Percentiles rank a stretch among this genome's conserved stretches.
phyloP scores from a whole-genome alignment of 2,888 invertebrate genomes.

The Lasioglossum leucozonium region DNA sequence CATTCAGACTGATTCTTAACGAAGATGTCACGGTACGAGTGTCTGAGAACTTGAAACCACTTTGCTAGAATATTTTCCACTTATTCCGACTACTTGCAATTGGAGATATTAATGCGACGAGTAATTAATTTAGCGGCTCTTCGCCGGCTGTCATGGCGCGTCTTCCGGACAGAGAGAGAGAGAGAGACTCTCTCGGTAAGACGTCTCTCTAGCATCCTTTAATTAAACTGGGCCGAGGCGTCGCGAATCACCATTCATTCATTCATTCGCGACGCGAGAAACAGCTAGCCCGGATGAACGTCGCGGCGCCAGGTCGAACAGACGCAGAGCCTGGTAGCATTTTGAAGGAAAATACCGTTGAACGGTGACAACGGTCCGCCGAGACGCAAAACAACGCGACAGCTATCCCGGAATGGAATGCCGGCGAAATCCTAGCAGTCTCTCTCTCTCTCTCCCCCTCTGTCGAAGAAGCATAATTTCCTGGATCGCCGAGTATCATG shows the following conservation, averaged over 20 bases:
- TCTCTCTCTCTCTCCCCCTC: not conserved
- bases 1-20: not conserved
- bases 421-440: not conserved
- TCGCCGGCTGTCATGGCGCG: conserved; percentile 28
- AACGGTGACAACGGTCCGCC: conserved; percentile 2
- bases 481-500: conserved; percentile 39
- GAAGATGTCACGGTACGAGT: not conserved
- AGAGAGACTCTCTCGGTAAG: not conserved
- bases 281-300: not conserved
- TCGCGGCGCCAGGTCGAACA: not conserved
- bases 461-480: conserved; percentile 45
- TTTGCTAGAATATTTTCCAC: conserved; percentile 29
- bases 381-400: not conserved
- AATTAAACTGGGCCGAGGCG: conserved; percentile 22
- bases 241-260: conserved; percentile 8
- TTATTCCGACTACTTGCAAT: not conserved
- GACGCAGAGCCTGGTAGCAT: not conserved
- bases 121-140: conserved; percentile 42
- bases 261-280: conserved; percentile 9
- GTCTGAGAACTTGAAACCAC: not conserved
- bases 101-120: conserved; percentile 36
- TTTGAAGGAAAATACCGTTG: conserved; percentile 1
- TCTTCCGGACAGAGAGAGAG: conserved; percentile 15
- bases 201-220: conserved; percentile 23
- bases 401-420: not conserved